These are phyloP conservation scores for Menura novaehollandiae DNA, from an alignment of 2,113 vertebrate species.

Conservation along the genomic window DNA sequence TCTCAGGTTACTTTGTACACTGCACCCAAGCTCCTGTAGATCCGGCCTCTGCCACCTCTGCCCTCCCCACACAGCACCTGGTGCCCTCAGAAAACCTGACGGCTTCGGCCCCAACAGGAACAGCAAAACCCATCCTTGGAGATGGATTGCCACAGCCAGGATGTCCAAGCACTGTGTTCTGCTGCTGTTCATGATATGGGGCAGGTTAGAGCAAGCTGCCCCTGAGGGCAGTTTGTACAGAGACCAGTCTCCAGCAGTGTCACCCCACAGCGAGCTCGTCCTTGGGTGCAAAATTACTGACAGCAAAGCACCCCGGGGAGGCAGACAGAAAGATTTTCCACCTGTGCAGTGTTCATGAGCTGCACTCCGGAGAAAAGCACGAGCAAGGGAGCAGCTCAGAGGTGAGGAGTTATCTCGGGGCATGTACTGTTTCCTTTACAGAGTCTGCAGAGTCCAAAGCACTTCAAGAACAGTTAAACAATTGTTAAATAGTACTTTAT, in stretches of 20 bases:
- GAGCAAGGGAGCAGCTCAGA: neutral
- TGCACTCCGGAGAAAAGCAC: neutral
- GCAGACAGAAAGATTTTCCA: neutral
- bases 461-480: neutral
- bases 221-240: accelerated
- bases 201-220: neutral
- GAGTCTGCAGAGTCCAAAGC: neutral
- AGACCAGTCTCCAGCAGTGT: neutral
- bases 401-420: neutral
- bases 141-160: accelerated
- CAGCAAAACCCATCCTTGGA: neutral
- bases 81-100: neutral
- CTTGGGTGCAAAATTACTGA: neutral
- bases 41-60: neutral
- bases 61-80: neutral
- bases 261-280: accelerated
- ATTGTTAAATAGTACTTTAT: conserved; percentile 1
- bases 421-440: neutral
- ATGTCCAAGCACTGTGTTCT: neutral
- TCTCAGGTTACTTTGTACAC: neutral
- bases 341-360: neutral
- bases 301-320: accelerated
- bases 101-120: neutral
- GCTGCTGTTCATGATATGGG: accelerated
- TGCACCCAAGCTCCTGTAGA: neutral